Percentiles rank a stretch among this genome's conserved stretches.
Evolutionary conservation across 2,888 invertebrate species (phyloP).

Genomic region (Ennomos quercinarius): DNA sequence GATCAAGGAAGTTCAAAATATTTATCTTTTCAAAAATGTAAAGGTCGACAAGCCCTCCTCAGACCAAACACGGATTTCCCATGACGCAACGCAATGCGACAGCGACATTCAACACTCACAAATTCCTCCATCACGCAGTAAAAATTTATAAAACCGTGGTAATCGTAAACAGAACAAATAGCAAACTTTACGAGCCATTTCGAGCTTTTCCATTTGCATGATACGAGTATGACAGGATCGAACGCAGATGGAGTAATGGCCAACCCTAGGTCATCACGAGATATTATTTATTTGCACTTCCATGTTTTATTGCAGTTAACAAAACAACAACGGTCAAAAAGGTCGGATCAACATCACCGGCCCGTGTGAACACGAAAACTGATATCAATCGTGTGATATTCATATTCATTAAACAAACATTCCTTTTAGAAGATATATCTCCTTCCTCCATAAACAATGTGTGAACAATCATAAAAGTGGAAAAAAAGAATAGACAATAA

Average conservation of each 20-base stretch:
- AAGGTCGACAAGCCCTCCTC: no score
- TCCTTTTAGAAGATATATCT: constrained; percentile 28
- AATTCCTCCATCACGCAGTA: constrained; percentile 62
- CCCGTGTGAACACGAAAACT: constrained; percentile 10
- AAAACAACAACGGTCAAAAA: constrained; percentile 19
- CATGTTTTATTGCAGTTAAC: constrained; percentile 31
- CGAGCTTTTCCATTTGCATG: constrained; percentile 79
- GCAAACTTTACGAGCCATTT: constrained; percentile 78
- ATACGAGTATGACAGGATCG: constrained; percentile 63
- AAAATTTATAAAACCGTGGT: constrained; percentile 78
- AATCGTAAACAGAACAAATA: constrained; percentile 83
- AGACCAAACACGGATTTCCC: not conserved
- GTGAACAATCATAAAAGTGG: constrained; percentile 57
- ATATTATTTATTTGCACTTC: constrained; percentile 46
- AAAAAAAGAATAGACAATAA: constrained; percentile 63
- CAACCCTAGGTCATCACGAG: constrained; percentile 52
- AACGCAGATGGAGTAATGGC: constrained; percentile 52
- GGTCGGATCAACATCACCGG: constrained; percentile 6
- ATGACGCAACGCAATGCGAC: constrained; percentile 39
- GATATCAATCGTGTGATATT: constrained; percentile 25
- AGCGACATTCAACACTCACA: constrained; percentile 51
- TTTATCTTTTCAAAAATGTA: no score
- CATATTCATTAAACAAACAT: constrained; percentile 19
- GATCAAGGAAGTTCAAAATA: no score
- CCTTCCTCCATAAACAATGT: constrained; percentile 55